Percentiles rank a stretch among this genome's conserved stretches.
Conservation (phyloP, 2,113 vertebrate species). For the Cygnus buccinator region DNA sequence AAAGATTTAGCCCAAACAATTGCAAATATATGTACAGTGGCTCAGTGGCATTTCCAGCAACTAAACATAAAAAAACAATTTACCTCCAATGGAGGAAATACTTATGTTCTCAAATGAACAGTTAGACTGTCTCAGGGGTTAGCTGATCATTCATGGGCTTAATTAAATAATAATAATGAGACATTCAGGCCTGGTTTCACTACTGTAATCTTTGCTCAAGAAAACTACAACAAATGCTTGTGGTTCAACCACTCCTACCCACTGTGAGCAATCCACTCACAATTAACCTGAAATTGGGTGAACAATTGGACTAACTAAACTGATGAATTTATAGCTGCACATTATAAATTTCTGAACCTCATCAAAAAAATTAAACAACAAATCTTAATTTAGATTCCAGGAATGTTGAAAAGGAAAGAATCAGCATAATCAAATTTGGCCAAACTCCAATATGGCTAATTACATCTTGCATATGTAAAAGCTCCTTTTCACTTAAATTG, state of each 20-base stretch:
- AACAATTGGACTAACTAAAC: not conserved
- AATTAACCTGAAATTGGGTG: not conserved
- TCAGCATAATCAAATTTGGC: conserved; percentile 61
- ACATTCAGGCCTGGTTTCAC: not conserved
- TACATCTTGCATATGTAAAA: conserved; percentile 69
- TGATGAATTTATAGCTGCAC: not conserved
- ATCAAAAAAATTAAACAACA: conserved; percentile 43
- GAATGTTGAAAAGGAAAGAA: conserved; percentile 6
- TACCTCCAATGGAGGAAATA: not conserved
- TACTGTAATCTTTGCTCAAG: not conserved
- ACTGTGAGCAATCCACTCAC: not conserved
- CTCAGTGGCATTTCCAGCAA: not conserved
- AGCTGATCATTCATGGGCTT: not conserved
- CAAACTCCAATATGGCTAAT: conserved; percentile 69
- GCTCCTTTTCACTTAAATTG: conserved; percentile 62
- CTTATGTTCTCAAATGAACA: not conserved
- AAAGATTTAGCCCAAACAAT: not conserved
- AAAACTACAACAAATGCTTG: not conserved
- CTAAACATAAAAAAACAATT: not conserved
- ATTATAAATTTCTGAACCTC: conserved; percentile 50
- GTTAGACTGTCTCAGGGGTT: not conserved
- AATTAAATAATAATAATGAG: not conserved
- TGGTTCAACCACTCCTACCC: conserved; percentile 12
- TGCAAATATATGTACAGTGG: not conserved
- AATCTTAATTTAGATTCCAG: conserved; percentile 66